Evolutionary conservation across 1,140 invertebrate species (phyloP).

Genomic region (Drosophila parvula): DNA sequence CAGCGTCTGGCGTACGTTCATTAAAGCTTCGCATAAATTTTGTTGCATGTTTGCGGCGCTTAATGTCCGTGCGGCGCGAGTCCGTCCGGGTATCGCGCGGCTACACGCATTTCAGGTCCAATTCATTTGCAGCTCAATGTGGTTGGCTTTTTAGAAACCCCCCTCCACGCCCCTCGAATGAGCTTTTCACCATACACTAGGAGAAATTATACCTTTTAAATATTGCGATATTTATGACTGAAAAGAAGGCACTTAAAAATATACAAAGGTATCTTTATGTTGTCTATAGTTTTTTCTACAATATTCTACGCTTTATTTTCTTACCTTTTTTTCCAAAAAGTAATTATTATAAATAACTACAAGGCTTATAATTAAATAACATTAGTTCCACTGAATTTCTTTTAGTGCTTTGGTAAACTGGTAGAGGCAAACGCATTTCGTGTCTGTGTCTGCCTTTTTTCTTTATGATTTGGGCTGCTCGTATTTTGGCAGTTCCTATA

Average conservation of each 20-base stretch:
- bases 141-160: conserved; percentile 2
- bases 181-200: conserved; percentile 6
- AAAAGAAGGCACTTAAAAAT: not conserved
- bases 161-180: not conserved
- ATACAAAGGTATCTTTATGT: not conserved
- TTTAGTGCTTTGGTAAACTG: conserved; percentile 15
- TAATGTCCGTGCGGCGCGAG: conserved; percentile 46
- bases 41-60: conserved; percentile 75
- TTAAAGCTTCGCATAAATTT: conserved; percentile 80
- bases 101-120: conserved; percentile 71
- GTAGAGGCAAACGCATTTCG: conserved; percentile 39
- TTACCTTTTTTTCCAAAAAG: too few species aligned
- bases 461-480: conserved; percentile 59
- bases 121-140: conserved; percentile 67
- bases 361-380: too few species aligned
- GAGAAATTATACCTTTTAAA: not conserved
- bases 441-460: conserved; percentile 52
- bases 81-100: conserved; percentile 58
- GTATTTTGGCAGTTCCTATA: conserved; percentile 71
- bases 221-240: not conserved
- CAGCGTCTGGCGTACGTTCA: conserved; percentile 62
- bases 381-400: not conserved
- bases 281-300: not conserved
- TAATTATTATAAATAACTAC: too few species aligned
- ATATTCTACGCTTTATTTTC: conserved; percentile 26